Evolutionary conservation across 1,140 invertebrate species (phyloP), one percentile per base, ranked within the genome.

Genomic region (Nasonia longicornis): DNA sequence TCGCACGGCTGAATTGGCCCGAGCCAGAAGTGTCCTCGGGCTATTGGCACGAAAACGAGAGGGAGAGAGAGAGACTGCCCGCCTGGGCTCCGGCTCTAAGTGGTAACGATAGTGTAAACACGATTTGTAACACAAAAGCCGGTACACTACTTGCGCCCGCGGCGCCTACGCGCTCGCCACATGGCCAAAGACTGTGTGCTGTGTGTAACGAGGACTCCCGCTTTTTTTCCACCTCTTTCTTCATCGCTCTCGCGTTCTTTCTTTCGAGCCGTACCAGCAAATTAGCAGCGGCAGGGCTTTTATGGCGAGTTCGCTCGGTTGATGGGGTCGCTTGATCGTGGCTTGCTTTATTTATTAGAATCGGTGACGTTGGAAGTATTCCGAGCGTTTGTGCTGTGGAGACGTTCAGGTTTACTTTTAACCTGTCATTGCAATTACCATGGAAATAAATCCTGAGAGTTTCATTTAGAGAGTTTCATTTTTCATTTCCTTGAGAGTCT

Each of bases 51-150:
- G 79, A 81, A 85, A 84, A 83, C 84, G 83, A 79, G 81, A 83
- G 83, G 79, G 81, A 81, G 83, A 83, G 82, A 74, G 69, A 74
- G 69, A 38, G 64, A 70, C 52, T 7, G 6, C 52, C 52, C n/a
- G 52, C 52, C 52, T 58, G 52, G 80, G 31, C 31, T 35, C n/a
- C 8, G 7, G 26, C 58, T 74, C 42, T 73, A 79, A 79, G 79
- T 80, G 63, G 86, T 86, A 88, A 86, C 88, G 89, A 89, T 89
- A 89, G 87, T 88, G 89, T 86, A 90, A 91, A 90, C 90, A 90
- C 87, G 88, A 90, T 90, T 90, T 89, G 88, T 87, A 89, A 89
- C 89, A 90, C 89, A 90, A 91, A 90, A 89, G 89, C 88, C 86
- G 85, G 82, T 84, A 85, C 84, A 84, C 84, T 69, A n/a, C 70